Percentiles rank a stretch among this genome's conserved stretches.
Conservation (phyloP, 2,797 vertebrate species). For the Siniperca scherzeri region DNA sequence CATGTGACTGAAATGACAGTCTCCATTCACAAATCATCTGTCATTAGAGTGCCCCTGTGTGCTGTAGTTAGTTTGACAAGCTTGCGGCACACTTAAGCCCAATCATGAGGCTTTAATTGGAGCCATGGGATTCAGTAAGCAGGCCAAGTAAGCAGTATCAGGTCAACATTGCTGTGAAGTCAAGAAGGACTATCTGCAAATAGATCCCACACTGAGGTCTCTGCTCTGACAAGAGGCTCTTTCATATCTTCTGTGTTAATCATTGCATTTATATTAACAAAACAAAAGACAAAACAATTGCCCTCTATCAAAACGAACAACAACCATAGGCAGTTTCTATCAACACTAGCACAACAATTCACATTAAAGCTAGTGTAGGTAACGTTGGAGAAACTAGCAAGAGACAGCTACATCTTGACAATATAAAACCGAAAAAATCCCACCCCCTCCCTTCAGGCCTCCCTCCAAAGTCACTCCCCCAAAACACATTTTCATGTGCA, state of each 20-base stretch:
- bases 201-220: constrained; percentile 40
- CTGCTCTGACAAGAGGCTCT: constrained; percentile 13
- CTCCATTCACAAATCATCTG: neutral
- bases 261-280: neutral
- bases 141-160: constrained; percentile 59
- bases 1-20: too few relatives aligned
- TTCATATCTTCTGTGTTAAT: constrained; percentile 13
- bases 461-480: too few relatives aligned
- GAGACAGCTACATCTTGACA: too few relatives aligned
- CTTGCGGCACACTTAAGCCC: constrained; percentile 40
- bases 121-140: constrained; percentile 52
- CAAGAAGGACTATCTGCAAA: constrained; percentile 46
- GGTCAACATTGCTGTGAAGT: constrained; percentile 59
- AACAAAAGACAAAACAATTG: neutral
- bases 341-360: neutral
- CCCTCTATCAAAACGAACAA: neutral
- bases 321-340: neutral
- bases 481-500: too few relatives aligned
- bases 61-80: constrained; percentile 34
- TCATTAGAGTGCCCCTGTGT: constrained; percentile 15
- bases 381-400: too few relatives aligned
- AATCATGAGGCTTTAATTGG: constrained; percentile 68
- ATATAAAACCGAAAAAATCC: too few relatives aligned
- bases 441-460: too few relatives aligned
- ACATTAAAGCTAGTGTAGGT: neutral